Evolutionary conservation across 2,888 invertebrate genomes (phyloP), one percentile per base, ranked within the genome.

Genomic region (Pycnomerus fuliginosus): DNA sequence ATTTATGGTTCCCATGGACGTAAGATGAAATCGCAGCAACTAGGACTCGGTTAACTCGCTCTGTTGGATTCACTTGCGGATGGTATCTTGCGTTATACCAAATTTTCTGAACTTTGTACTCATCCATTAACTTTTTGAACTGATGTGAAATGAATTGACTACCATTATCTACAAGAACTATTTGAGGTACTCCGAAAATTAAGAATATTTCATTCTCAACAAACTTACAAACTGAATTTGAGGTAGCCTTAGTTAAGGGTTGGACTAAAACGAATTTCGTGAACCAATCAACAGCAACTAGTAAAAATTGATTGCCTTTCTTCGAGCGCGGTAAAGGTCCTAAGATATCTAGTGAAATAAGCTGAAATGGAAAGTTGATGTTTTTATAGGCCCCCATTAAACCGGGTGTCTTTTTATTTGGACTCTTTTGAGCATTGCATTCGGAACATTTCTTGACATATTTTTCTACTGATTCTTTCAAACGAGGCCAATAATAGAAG

Each of bases 1-100:
- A 11, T 3, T 10, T n/a, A 12, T 17, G 16, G 15, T 32, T 23
- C 10, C 23, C 8, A 11, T 32, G n/a, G n/a, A 1, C 8, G 11
- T 17, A 33, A 8, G 11, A 34, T 8, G n/a, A 7, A 1, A 23
- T 25, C 8, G 24, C 14, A 23, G 20, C 13, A 10, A 7, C 14
- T 3, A 17, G 10, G 3, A 15, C 16, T 14, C 3, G n/a, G 7
- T n/a, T 3, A 23, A n/a, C 11, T 23, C 24, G 22, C 36, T 69
- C 68, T 0, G 62, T 61, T 2, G 63, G 61, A 38, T 68, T 67
- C 1, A 48, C 44, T 48, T 68, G 67, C 0, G 68, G 64, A 11
- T 62, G 57, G 40, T 68, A 66, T 8, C 38, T 27, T 0, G 61
- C 52, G 16, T 53, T 65, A 37, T 43, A 53, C 43, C 46, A 53